These are phyloP conservation scores for Triops cancriformis DNA, from an alignment of 1,140 invertebrate species.

Conservation along the genomic window DNA sequence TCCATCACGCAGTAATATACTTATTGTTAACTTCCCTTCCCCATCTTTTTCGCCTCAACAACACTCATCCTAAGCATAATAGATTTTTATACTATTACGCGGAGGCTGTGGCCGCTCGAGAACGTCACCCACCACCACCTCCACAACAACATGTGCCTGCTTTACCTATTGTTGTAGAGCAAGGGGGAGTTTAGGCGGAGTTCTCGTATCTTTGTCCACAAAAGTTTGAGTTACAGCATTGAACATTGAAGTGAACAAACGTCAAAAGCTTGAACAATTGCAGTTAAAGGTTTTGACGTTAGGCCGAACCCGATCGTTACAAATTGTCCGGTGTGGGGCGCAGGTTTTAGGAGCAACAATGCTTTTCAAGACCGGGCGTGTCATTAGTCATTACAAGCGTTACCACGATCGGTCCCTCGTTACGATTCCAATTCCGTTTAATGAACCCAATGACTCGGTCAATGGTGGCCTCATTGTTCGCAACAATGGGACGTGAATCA, in stretches of 20 bases:
- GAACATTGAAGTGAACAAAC: too few species aligned
- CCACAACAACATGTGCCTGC: neutral
- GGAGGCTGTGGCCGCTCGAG: too few species aligned
- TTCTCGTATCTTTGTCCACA: too few species aligned
- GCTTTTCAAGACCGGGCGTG: neutral
- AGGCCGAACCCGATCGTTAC: neutral
- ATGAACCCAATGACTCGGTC: neutral
- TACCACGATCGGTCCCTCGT: neutral
- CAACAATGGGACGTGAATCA: constrained; percentile 4
- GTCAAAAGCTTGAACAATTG: neutral
- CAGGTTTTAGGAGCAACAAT: neutral
- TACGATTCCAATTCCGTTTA: constrained; percentile 10
- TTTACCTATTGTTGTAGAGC: neutral
- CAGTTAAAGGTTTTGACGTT: neutral
- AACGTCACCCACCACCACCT: too few species aligned
- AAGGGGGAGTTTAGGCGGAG: neutral
- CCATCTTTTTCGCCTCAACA: neutral
- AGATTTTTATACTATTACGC: neutral
- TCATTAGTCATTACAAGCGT: neutral
- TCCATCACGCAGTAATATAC: neutral
- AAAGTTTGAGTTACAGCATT: too few species aligned
- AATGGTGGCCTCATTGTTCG: neutral
- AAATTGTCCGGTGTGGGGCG: neutral
- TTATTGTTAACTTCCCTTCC: neutral
- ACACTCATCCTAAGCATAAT: neutral